phyloP scores from a whole-genome alignment of 2,113 vertebrate species.

The Ictalurus punctatus region DNA sequence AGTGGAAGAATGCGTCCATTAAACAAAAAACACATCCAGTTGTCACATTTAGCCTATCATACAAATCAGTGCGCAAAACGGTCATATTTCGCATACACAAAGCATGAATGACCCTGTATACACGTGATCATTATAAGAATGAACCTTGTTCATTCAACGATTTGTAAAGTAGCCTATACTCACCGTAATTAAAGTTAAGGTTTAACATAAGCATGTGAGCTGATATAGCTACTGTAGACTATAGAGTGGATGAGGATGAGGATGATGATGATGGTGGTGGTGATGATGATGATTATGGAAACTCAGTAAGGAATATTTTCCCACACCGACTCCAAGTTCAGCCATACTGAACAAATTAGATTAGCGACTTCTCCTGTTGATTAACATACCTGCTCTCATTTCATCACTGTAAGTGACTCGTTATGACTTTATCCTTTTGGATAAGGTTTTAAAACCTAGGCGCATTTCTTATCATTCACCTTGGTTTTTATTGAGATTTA shows the following conservation, averaged over 20 bases:
- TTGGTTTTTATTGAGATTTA: neutral
- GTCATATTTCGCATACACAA: neutral
- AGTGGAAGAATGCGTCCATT: neutral
- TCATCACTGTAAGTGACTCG: conserved; percentile 44
- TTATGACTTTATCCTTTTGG: conserved; percentile 12
- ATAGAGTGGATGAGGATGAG: neutral
- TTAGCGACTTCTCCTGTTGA: conserved; percentile 70
- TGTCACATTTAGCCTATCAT: too few relatives aligned
- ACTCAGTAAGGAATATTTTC: conserved; percentile 68
- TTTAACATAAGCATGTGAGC: neutral
- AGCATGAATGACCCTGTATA: neutral
- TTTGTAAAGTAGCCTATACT: neutral
- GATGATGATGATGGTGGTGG: neutral
- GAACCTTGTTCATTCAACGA: neutral
- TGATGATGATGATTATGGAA: conserved; percentile 11
- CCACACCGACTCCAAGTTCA: conserved; percentile 75
- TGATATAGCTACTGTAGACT: neutral
- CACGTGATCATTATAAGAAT: neutral
- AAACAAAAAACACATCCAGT: neutral
- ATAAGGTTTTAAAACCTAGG: neutral
- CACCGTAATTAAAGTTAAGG: neutral
- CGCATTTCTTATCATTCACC: neutral
- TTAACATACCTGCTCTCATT: conserved; percentile 63
- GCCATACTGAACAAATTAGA: conserved; percentile 80
- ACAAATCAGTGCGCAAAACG: neutral